These are phyloP conservation scores for Sesia bembeciformis DNA, from an alignment of 2,888 invertebrate genomes.

Conservation along the genomic window DNA sequence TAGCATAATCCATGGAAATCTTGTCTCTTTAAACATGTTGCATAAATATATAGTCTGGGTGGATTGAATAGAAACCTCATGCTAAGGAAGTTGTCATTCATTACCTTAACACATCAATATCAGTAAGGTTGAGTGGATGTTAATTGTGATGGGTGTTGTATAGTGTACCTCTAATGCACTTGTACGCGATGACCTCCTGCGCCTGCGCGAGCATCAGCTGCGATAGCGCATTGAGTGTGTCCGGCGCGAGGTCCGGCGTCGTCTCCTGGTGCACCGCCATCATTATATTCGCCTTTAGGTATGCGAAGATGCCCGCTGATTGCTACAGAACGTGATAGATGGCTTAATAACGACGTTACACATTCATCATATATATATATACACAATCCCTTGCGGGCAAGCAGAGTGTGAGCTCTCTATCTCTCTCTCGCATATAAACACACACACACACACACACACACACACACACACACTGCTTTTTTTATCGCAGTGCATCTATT, in stretches of 20 bases:
- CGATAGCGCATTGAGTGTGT: conserved; percentile 89
- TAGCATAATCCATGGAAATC: too few species aligned
- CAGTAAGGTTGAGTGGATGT: too few species aligned
- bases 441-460: too few species aligned
- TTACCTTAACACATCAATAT: too few species aligned
- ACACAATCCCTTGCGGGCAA: too few species aligned
- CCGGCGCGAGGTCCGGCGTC: conserved; percentile 95
- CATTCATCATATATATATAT: not conserved
- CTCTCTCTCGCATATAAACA: too few species aligned
- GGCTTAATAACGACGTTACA: not conserved
- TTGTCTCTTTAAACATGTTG: too few species aligned
- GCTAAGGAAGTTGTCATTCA: not conserved
- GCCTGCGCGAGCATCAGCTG: conserved; percentile 97
- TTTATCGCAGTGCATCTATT: too few species aligned
- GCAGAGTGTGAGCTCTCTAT: too few species aligned
- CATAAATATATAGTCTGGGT: too few species aligned
- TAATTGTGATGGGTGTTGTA: conserved; percentile 1
- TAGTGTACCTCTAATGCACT: conserved; percentile 85
- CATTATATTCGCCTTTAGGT: conserved; percentile 87
- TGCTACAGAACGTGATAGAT: conserved; percentile 70
- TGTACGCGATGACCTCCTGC: conserved; percentile 96
- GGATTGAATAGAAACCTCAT: too few species aligned
- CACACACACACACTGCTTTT: too few species aligned
- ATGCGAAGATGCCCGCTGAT: conserved; percentile 90
- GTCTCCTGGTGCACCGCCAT: conserved; percentile 93